Percentiles rank a stretch among this genome's conserved stretches.
These are phyloP conservation scores for Lamellibrachia luymesi DNA, from an alignment of 1,140 invertebrate genomes.

Conservation along the genomic window DNA sequence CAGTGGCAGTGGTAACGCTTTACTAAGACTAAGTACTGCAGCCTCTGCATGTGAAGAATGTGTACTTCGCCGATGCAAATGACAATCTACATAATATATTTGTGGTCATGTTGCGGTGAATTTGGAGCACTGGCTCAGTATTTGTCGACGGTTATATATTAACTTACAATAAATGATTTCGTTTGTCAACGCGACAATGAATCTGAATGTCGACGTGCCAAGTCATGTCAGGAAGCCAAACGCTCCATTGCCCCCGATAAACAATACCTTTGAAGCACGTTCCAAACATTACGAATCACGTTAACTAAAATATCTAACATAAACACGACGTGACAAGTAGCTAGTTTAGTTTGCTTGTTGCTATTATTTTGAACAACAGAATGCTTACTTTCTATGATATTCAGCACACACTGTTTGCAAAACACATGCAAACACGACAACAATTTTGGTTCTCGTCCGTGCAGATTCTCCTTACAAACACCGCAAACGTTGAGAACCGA, in stretches of 20 bases:
- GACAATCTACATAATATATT: too few species aligned
- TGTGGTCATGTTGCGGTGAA: too few species aligned
- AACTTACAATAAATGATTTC: slow-evolving; percentile 8
- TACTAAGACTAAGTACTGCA: too few species aligned
- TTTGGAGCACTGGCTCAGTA: too few species aligned
- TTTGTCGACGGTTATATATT: not conserved
- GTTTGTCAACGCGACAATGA: not conserved
- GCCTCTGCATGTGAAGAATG: too few species aligned
- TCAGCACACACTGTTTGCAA: slow-evolving; percentile 71
- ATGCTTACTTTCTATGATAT: slow-evolving; percentile 44
- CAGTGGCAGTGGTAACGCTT: too few species aligned
- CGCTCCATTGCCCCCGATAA: not conserved
- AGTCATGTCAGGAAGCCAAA: not conserved
- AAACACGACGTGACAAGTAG: too few species aligned
- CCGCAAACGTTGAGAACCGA: slow-evolving; percentile 32
- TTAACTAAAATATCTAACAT: too few species aligned
- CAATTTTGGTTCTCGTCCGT: slow-evolving; percentile 69
- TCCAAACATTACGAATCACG: too few species aligned
- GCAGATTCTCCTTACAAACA: slow-evolving; percentile 67
- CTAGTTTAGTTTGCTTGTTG: slow-evolving; percentile 17
- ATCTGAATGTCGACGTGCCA: not conserved
- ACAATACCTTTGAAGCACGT: too few species aligned
- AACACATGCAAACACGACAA: slow-evolving; percentile 83
- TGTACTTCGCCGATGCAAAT: too few species aligned
- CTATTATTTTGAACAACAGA: slow-evolving; percentile 35